Conservation (phyloP, 2,888 invertebrate genomes). For the Hirtodrosophila trivittata region DNA sequence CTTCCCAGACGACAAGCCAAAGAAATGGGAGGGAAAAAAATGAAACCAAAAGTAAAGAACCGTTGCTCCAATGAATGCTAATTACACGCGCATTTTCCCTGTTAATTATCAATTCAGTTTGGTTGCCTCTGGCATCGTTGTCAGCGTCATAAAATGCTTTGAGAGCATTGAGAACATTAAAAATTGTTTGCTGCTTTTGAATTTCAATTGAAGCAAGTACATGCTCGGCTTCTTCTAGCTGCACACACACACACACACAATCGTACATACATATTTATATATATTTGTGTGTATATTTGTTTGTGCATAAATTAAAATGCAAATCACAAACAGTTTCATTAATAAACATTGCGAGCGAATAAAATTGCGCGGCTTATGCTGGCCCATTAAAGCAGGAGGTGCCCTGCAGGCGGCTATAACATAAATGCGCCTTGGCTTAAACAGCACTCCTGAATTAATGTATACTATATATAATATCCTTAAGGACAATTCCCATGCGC, state of each 20-base stretch:
- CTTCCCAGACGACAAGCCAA: background rate
- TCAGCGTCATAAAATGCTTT: constrained; percentile 68
- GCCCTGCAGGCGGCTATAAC: constrained; percentile 43
- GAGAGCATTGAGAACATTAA: constrained; percentile 64
- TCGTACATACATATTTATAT: constrained; percentile 1
- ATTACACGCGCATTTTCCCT: constrained; percentile 78
- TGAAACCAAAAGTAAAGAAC: constrained; percentile 1
- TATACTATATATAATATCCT: constrained; percentile 47
- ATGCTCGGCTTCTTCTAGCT: constrained; percentile 2
- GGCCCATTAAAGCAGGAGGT: constrained; percentile 59
- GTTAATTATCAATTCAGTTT: constrained; percentile 81
- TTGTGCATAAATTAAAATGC: constrained; percentile 81
- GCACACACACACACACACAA: constrained; percentile 23
- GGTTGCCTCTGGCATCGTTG: constrained; percentile 47
- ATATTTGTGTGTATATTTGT: constrained; percentile 53
- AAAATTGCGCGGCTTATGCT: constrained; percentile 72
- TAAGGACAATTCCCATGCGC: constrained; percentile 63
- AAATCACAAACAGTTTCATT: constrained; percentile 82
- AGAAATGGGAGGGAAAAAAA: too few species aligned
- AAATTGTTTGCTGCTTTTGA: constrained; percentile 74
- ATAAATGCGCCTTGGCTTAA: constrained; percentile 46
- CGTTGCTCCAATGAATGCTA: constrained; percentile 73
- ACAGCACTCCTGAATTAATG: constrained; percentile 35
- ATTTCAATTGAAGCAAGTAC: constrained; percentile 68
- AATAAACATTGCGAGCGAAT: constrained; percentile 78